These are phyloP conservation scores for Anthopleura xanthogrammica DNA, from an alignment of 92 coral and sea anemone genomes.

Conservation along the genomic window DNA sequence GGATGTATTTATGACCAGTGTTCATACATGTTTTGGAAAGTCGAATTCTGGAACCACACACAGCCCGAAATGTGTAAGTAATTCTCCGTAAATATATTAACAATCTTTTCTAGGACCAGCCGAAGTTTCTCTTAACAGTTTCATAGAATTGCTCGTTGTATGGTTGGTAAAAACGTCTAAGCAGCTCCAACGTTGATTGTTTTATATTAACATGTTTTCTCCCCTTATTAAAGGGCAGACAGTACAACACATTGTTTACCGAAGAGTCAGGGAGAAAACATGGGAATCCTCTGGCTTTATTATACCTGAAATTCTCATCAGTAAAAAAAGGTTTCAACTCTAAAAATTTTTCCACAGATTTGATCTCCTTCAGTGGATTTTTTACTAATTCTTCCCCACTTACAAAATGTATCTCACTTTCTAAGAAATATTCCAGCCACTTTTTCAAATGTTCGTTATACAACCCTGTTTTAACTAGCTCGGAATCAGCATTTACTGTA, in stretches of 20 bases:
- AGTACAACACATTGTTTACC: conserved; percentile 10
- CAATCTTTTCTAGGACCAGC: conserved; percentile 37
- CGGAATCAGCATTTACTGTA: conserved; percentile 61
- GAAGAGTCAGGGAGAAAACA: conserved; percentile 56
- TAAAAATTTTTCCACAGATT: conserved; percentile 73
- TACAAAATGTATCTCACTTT: conserved; percentile 75
- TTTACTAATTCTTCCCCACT: conserved; percentile 82
- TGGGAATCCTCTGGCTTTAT: conserved; percentile 78
- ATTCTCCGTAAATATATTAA: too few relatives aligned
- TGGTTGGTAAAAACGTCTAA: conserved; percentile 54
- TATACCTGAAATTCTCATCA: conserved; percentile 68
- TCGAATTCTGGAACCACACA: too few relatives aligned
- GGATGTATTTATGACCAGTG: background rate
- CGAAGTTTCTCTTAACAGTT: conserved; percentile 40
- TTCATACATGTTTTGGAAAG: background rate
- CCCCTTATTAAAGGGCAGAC: conserved; percentile 62
- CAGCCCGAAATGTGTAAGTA: too few relatives aligned
- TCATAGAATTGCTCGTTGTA: conserved; percentile 53
- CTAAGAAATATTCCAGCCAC: conserved; percentile 74
- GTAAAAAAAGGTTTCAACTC: conserved; percentile 55
- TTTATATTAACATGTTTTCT: conserved; percentile 41
- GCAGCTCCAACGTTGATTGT: conserved; percentile 15
- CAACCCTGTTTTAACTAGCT: conserved; percentile 69
- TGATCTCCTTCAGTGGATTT: conserved; percentile 75
- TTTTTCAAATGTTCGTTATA: conserved; percentile 68